Evolutionary conservation across 2,797 vertebrate genomes (phyloP).

Genomic region (Bovichtus variegatus): DNA sequence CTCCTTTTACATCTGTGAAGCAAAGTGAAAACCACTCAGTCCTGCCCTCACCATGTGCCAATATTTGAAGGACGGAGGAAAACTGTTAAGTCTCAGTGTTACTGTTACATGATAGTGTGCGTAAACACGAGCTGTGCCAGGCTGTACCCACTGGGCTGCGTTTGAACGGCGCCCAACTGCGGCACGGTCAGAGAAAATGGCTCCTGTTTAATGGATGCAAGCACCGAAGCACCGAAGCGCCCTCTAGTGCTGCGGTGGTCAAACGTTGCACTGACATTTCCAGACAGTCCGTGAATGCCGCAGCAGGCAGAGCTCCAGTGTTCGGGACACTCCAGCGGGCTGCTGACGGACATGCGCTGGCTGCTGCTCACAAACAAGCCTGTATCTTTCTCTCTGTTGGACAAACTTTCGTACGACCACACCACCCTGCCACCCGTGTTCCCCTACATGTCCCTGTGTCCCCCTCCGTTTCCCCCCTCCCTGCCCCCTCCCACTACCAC

Average conservation of each 20-base stretch:
- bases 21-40: conserved; percentile 42
- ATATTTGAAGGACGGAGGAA: conserved; percentile 66
- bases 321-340: conserved; percentile 41
- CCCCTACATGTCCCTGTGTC: conserved; percentile 33
- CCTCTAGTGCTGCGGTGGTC: conserved; percentile 76
- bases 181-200: conserved; percentile 79
- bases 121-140: conserved; percentile 74
- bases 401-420: conserved; percentile 45
- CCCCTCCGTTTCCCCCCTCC: conserved; percentile 33
- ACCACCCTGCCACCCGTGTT: conserved; percentile 26
- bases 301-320: conserved; percentile 44
- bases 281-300: conserved; percentile 41
- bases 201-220: conserved; percentile 59
- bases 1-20: conserved; percentile 56
- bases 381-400: conserved; percentile 36
- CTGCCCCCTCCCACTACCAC: conserved; percentile 28
- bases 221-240: conserved; percentile 53
- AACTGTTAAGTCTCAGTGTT: conserved; percentile 70
- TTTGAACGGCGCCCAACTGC: conserved; percentile 66
- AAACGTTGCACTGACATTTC: conserved; percentile 35
- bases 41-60: conserved; percentile 66
- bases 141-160: conserved; percentile 57
- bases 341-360: conserved; percentile 63
- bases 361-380: conserved; percentile 56
- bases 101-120: conserved; percentile 72